Conservation (phyloP, 2,797 vertebrate species). For the Poecilia gillii region DNA sequence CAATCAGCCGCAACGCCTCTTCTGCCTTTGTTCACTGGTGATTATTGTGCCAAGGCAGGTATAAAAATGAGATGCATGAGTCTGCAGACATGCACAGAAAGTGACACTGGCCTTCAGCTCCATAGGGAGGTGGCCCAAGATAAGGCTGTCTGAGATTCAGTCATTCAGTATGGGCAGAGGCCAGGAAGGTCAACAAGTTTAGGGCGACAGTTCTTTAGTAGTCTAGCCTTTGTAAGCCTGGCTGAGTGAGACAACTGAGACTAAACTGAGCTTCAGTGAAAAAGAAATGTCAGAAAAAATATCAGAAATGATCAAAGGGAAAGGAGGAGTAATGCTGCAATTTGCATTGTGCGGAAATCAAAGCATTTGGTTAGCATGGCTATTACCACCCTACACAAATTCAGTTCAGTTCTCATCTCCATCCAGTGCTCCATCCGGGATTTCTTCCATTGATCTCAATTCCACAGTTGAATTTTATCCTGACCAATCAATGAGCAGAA, state of each 20-base stretch:
- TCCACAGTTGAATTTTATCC: no score
- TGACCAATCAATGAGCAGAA: no score
- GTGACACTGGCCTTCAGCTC: constrained; percentile 69
- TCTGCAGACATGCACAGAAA: constrained; percentile 56
- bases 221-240: constrained; percentile 46
- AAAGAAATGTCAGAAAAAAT: background rate
- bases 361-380: background rate
- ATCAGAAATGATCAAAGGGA: background rate
- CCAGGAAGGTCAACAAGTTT: constrained; percentile 69
- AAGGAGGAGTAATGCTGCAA: background rate
- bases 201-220: constrained; percentile 47
- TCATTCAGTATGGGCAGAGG: constrained; percentile 63
- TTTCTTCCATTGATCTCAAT: no score
- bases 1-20: constrained; percentile 21
- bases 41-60: constrained; percentile 52
- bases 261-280: background rate
- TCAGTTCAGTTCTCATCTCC: no score
- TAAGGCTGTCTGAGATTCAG: constrained; percentile 64
- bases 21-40: constrained; percentile 37
- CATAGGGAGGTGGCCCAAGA: constrained; percentile 63
- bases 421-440: no score
- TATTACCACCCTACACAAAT: no score
- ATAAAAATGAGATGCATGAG: constrained; percentile 44
- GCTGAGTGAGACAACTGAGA: constrained; percentile 35
- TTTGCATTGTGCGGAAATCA: background rate